Evolutionary conservation across 2,888 invertebrate species (phyloP).

Genomic region (Thumatha senex): DNA sequence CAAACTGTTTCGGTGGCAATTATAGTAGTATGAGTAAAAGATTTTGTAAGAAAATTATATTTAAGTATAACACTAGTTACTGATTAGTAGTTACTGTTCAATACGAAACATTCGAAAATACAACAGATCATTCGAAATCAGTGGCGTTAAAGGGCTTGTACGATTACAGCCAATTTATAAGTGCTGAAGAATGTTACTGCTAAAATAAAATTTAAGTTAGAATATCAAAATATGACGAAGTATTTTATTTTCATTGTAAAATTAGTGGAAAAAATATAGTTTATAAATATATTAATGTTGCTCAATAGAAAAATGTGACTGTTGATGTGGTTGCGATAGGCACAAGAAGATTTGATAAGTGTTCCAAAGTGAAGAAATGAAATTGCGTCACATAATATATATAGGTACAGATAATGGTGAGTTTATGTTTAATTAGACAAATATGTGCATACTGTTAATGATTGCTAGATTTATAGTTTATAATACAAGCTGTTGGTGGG

Average conservation of each 20-base stretch:
- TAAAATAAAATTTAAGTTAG: conserved; percentile 10
- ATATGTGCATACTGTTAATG: conserved; percentile 33
- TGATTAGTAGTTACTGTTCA: conserved; percentile 17
- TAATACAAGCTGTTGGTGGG: conserved; percentile 36
- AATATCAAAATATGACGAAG: conserved; percentile 12
- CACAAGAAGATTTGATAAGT: conserved; percentile 12
- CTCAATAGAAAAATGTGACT: conserved; percentile 18
- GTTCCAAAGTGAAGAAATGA: conserved; percentile 14
- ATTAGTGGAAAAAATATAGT: neutral
- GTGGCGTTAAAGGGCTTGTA: conserved; percentile 32
- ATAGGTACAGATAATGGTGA: conserved; percentile 13
- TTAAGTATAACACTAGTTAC: too few relatives aligned
- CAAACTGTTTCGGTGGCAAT: too few relatives aligned
- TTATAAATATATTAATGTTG: conserved; percentile 13
- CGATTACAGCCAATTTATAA: conserved; percentile 13
- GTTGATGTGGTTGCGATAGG: conserved; percentile 23
- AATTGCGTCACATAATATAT: too few relatives aligned
- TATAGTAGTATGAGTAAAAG: too few relatives aligned
- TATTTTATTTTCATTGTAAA: too few relatives aligned
- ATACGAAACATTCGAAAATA: conserved; percentile 35
- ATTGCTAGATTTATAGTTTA: conserved; percentile 20
- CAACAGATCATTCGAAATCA: conserved; percentile 30
- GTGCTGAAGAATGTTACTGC: conserved; percentile 2
- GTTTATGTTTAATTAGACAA: conserved; percentile 25
- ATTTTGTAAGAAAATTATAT: too few relatives aligned